These are phyloP conservation scores for Quadriops clusia DNA, from an alignment of 2,888 invertebrate genomes.

Conservation along the genomic window DNA sequence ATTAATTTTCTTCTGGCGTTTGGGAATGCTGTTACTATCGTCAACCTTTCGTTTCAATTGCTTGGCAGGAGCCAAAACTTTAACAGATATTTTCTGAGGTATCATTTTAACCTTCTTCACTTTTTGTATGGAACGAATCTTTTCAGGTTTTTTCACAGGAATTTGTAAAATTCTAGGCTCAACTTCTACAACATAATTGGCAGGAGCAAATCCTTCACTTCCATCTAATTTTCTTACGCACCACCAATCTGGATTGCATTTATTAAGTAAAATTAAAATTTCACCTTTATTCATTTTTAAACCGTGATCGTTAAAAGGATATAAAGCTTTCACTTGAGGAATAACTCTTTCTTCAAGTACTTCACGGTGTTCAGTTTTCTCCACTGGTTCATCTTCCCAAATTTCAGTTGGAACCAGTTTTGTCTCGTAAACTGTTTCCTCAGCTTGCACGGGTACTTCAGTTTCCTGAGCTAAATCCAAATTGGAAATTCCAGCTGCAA, in stretches of 20 bases:
- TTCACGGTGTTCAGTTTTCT: slow-evolving; percentile 73
- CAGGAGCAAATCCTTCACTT: slow-evolving; percentile 93
- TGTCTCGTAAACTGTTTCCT: slow-evolving; percentile 45
- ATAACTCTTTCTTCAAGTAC: slow-evolving; percentile 77
- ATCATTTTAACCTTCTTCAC: slow-evolving; percentile 85
- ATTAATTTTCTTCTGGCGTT: slow-evolving; percentile 68
- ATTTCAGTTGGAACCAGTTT: slow-evolving; percentile 77
- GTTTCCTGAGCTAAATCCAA: slow-evolving; percentile 55
- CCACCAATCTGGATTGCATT: slow-evolving; percentile 99
- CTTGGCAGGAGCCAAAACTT: slow-evolving; percentile 38
- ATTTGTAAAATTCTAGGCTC: slow-evolving; percentile 78
- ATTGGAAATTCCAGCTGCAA: slow-evolving; percentile 62
- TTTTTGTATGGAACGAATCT: slow-evolving; percentile 65
- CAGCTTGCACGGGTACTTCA: slow-evolving; percentile 47
- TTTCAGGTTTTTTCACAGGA: slow-evolving; percentile 75
- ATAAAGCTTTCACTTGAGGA: slow-evolving; percentile 77
- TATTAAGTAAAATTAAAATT: slow-evolving; percentile 79
- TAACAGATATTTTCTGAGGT: slow-evolving; percentile 72
- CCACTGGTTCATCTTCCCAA: slow-evolving; percentile 84
- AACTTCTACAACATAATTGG: slow-evolving; percentile 88
- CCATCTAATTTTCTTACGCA: slow-evolving; percentile 83
- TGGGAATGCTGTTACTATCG: slow-evolving; percentile 69
- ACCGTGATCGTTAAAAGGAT: slow-evolving; percentile 86
- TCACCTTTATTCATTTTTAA: slow-evolving; percentile 88
- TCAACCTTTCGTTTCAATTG: slow-evolving; percentile 33